Evolutionary conservation across 2,888 invertebrate genomes (phyloP), one percentile per base, ranked within the genome.

Genomic region (Zaprionus bogoriensis): DNA sequence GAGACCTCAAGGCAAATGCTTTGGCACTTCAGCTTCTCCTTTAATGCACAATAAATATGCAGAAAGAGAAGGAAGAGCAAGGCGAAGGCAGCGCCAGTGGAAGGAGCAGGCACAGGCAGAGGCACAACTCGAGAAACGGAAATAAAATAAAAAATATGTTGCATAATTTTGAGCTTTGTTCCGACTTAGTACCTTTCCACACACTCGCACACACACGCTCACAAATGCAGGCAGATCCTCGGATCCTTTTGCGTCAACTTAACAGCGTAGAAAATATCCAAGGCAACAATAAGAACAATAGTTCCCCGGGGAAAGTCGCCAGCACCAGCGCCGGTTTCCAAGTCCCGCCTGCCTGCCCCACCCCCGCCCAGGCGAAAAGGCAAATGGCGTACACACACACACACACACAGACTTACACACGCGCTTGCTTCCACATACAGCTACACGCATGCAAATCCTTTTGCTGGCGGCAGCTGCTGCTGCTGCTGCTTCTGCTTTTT

Each of bases 141-240:
- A 81, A 68, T 71, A 78, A 77, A 87, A 87, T 70, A 85, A 87
- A 81, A 81, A 87, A 78, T 84, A 82, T 85, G 79, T 82, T 83
- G 86, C 88, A 86, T 88, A 88, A 86, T 88, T 86, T 88, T 74
- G 72, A 87, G 87, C 85, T 86, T 88, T 87, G 81, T 88, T 84
- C 80, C 82, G 74, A 80, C 87, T 88, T 85, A 88, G 85, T 88
- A 78, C 87, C 88, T 84, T 82, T 80, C 66, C 68, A 67, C 77
- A 71, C 71, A 60, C 47, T 20, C 60, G 28, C 45, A 63, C 55
- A 51, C 20, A 46, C 32, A 51, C 23, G 52, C 45, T 58, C 46
- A 64, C 51, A 46, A 73, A 57, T 74, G 85, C 76, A 67, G 66
- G 68, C 71, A 74, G 79, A 82, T 86, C 83, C 86, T 67, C 57